Conservation (phyloP, 1,140 invertebrate species). For the Carposina sasakii region DNA sequence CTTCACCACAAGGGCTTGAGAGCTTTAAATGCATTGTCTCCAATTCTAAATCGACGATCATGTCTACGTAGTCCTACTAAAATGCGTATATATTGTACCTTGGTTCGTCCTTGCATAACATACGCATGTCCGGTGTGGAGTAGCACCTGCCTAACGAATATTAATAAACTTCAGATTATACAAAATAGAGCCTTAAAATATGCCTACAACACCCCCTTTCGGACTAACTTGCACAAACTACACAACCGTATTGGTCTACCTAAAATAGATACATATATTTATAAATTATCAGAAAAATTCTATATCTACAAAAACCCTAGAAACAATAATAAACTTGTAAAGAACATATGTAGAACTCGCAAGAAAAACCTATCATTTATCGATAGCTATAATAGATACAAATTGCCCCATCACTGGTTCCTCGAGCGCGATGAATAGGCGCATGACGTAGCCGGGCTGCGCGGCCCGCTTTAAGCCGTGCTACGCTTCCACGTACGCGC, state of each 20-base stretch:
- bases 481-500: no score
- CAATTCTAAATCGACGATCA: background rate
- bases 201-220: background rate
- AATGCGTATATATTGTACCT: background rate
- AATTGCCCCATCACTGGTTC: slow-evolving; percentile 4
- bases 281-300: background rate
- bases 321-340: background rate
- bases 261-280: background rate
- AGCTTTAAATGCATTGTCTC: background rate
- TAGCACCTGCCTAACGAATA: background rate
- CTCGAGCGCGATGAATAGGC: no score
- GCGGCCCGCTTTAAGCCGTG: no score
- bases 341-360: background rate
- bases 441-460: no score
- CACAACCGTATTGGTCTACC: background rate
- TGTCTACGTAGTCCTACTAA: background rate
- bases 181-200: slow-evolving; percentile 4
- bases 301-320: background rate
- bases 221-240: background rate
- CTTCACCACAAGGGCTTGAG: background rate
- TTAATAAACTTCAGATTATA: background rate
- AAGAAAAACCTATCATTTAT: background rate
- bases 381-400: slow-evolving; percentile 1
- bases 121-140: slow-evolving; percentile 1
- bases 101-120: background rate